Evolutionary conservation across 1,140 invertebrate genomes (phyloP).

Genomic region (Calliopsis andreniformis): DNA sequence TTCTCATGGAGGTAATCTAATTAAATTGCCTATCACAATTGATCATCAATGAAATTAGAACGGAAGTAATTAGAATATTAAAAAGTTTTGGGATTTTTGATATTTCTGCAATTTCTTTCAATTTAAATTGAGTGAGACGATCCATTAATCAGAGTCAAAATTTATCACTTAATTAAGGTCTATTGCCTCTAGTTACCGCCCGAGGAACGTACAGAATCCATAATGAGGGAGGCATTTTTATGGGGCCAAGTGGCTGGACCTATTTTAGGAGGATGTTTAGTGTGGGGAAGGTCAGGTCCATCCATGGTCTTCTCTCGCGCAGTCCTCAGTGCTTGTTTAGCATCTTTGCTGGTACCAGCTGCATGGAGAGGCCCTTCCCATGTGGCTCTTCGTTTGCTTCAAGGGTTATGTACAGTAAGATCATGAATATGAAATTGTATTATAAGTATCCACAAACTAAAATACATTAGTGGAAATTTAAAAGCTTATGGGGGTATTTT

Average conservation of each 20-base stretch:
- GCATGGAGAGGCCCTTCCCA: slow-evolving; percentile 84
- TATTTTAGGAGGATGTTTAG: slow-evolving; percentile 81
- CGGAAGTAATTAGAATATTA: too few relatives aligned
- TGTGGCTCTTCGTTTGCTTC: slow-evolving; percentile 82
- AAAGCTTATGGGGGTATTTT: slow-evolving; percentile 17
- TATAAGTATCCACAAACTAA: not conserved
- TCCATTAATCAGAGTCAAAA: too few relatives aligned
- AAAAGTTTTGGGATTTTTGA: not conserved
- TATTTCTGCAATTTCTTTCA: not conserved
- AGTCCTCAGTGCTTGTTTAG: slow-evolving; percentile 82
- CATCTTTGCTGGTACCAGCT: slow-evolving; percentile 82
- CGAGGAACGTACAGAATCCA: slow-evolving; percentile 82
- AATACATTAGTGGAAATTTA: not conserved
- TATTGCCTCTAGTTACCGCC: slow-evolving; percentile 77
- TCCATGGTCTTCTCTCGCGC: slow-evolving; percentile 83
- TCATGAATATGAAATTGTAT: not conserved
- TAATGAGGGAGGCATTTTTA: slow-evolving; percentile 82
- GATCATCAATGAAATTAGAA: too few relatives aligned
- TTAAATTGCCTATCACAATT: too few relatives aligned
- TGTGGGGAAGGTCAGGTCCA: slow-evolving; percentile 83
- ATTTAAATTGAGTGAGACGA: too few relatives aligned
- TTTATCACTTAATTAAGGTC: too few relatives aligned
- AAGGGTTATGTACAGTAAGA: slow-evolving; percentile 83
- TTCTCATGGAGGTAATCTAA: slow-evolving; percentile 72
- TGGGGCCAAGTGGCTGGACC: slow-evolving; percentile 84